Evolutionary conservation across 2,113 vertebrate species (phyloP).

Genomic region (Pogona vitticeps): DNA sequence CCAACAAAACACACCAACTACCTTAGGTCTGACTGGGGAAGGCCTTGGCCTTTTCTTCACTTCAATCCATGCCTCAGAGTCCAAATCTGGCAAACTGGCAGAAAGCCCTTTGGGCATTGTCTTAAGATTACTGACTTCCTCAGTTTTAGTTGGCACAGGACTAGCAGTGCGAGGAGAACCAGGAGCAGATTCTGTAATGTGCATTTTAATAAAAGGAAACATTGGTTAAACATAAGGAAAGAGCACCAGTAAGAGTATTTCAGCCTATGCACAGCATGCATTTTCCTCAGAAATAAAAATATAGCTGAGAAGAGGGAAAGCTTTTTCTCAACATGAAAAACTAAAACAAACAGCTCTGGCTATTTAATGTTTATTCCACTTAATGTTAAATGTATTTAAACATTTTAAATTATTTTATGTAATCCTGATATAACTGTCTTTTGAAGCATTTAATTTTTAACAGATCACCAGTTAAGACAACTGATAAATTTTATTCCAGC

Average conservation of each 20-base stretch:
- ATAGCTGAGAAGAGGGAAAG: background rate
- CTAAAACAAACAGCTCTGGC: background rate
- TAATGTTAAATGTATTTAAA: slow-evolving; percentile 1
- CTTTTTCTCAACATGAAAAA: background rate
- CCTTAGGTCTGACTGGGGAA: slow-evolving; percentile 90
- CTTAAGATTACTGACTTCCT: slow-evolving; percentile 92
- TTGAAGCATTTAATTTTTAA: background rate
- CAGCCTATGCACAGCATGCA: background rate
- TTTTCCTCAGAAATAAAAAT: background rate
- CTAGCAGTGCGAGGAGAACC: slow-evolving; percentile 83
- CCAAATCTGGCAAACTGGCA: slow-evolving; percentile 93
- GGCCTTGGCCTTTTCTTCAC: slow-evolving; percentile 96
- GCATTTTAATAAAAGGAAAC: slow-evolving; percentile 27
- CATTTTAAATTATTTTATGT: background rate
- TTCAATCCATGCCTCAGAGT: slow-evolving; percentile 98
- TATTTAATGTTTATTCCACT: background rate
- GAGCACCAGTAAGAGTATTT: background rate
- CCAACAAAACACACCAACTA: slow-evolving; percentile 46
- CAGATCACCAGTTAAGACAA: background rate
- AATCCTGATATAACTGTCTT: background rate
- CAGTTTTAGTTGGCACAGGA: slow-evolving; percentile 78
- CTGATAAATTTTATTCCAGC: background rate
- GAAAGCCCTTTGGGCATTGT: slow-evolving; percentile 97
- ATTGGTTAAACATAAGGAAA: background rate
- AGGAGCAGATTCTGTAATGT: slow-evolving; percentile 75